Evolutionary conservation across 2,888 invertebrate species (phyloP).

Genomic region (Branchellion lobata): DNA sequence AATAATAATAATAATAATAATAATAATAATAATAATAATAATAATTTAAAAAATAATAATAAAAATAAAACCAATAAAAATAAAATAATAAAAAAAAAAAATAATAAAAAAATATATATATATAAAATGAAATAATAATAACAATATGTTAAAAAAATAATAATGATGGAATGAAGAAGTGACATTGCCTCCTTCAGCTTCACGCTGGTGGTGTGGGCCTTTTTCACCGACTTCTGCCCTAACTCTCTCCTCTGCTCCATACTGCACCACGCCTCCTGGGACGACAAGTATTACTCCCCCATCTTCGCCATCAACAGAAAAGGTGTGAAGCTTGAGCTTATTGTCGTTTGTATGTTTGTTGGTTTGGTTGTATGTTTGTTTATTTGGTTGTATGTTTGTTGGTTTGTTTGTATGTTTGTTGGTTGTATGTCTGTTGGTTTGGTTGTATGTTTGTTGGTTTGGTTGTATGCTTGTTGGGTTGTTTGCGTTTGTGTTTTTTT

Average conservation of each 20-base stretch:
- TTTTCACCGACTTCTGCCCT: slow-evolving; percentile 57
- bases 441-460: not conserved
- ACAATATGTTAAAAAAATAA: too few species aligned
- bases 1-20: too few species aligned
- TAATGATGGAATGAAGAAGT: too few species aligned
- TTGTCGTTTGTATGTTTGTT: not conserved
- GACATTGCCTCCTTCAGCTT: too few species aligned
- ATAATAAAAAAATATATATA: too few species aligned
- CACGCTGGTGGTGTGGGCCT: slow-evolving; percentile 58
- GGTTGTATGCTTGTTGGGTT: not conserved
- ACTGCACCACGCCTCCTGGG: slow-evolving; percentile 55
- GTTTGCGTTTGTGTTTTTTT: too few species aligned
- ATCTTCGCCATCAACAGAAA: slow-evolving; percentile 51
- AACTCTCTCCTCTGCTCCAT: slow-evolving; percentile 54
- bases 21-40: too few species aligned
- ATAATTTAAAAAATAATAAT: too few species aligned
- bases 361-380: not conserved
- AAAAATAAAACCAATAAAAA: too few species aligned
- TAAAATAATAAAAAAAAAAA: too few species aligned
- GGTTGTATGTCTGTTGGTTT: not conserved
- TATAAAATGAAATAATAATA: too few species aligned
- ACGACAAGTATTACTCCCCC: slow-evolving; percentile 54
- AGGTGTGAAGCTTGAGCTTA: slow-evolving; percentile 49
- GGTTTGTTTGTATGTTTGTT: not conserved
- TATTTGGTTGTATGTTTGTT: not conserved